These are phyloP conservation scores for Epinephelus cyanopodus DNA, from an alignment of 2,113 vertebrate species.

Conservation along the genomic window DNA sequence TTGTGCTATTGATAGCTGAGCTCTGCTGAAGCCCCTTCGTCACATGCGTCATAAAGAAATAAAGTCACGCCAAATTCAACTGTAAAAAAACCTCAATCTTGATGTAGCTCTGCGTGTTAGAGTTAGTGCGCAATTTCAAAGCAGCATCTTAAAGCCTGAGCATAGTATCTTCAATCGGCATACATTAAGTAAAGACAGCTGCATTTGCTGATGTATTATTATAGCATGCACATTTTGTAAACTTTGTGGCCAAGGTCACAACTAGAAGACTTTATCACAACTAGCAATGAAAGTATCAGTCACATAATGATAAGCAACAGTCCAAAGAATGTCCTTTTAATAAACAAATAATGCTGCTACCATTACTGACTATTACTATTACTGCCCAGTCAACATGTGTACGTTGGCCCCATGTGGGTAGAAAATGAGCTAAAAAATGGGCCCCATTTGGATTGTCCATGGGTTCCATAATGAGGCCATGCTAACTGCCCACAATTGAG, in stretches of 20 bases:
- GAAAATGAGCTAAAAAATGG: no score
- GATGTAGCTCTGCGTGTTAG: background rate
- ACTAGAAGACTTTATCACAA: background rate
- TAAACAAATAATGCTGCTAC: no score
- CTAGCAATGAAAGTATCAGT: background rate
- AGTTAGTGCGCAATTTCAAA: background rate
- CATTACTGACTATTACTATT: no score
- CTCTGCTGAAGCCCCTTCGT: background rate
- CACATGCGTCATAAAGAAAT: background rate
- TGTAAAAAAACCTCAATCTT: background rate
- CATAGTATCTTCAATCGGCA: background rate
- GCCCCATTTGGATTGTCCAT: no score
- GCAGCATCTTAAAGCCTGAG: background rate
- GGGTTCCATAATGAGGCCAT: no score
- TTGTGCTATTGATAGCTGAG: slow-evolving; percentile 22
- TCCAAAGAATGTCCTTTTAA: no score
- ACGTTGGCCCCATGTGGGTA: no score
- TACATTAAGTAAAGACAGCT: background rate
- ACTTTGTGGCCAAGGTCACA: background rate
- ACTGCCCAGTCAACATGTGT: no score
- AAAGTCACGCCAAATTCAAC: background rate
- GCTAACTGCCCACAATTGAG: no score
- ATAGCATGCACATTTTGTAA: background rate
- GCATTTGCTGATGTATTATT: background rate
- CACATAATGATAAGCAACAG: no score